phyloP scores from a whole-genome alignment of 2,888 invertebrate species.

The Ypsolopha sequella region DNA sequence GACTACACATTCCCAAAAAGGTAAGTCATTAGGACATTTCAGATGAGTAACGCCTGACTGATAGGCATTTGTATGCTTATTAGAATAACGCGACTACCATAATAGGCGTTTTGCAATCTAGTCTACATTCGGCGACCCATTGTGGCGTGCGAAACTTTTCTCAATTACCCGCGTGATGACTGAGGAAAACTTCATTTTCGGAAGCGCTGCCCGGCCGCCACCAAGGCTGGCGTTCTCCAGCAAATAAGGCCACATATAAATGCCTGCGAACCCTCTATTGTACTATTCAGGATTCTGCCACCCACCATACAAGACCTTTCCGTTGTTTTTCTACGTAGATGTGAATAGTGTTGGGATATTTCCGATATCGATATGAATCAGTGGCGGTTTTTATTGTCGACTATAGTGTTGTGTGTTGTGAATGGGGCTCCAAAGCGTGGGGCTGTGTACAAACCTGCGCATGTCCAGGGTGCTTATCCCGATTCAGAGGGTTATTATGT shows the following conservation, averaged over 20 bases:
- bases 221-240: constrained; percentile 42
- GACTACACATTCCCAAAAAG: too few species aligned
- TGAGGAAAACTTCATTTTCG: constrained; percentile 57
- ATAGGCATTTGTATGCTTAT: not conserved
- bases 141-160: constrained; percentile 61
- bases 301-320: constrained; percentile 33
- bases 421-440: constrained; percentile 33
- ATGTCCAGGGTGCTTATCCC: constrained; percentile 29
- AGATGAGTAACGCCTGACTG: too few species aligned
- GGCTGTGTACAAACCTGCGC: constrained; percentile 39
- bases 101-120: constrained; percentile 29
- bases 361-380: constrained; percentile 22
- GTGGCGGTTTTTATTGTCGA: constrained; percentile 32
- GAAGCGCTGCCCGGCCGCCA: constrained; percentile 28
- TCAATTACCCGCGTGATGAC: constrained; percentile 30
- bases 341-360: constrained; percentile 11
- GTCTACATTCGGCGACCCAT: constrained; percentile 35
- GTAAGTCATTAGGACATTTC: too few species aligned
- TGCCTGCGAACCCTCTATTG: constrained; percentile 48
- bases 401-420: constrained; percentile 27
- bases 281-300: constrained; percentile 45
- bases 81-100: constrained; percentile 14
- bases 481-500: constrained; percentile 66
- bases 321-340: constrained; percentile 13
- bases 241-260: constrained; percentile 67